These are phyloP conservation scores for Neosilurus mollespiculum DNA, from an alignment of 2,797 vertebrate species.

Conservation along the genomic window DNA sequence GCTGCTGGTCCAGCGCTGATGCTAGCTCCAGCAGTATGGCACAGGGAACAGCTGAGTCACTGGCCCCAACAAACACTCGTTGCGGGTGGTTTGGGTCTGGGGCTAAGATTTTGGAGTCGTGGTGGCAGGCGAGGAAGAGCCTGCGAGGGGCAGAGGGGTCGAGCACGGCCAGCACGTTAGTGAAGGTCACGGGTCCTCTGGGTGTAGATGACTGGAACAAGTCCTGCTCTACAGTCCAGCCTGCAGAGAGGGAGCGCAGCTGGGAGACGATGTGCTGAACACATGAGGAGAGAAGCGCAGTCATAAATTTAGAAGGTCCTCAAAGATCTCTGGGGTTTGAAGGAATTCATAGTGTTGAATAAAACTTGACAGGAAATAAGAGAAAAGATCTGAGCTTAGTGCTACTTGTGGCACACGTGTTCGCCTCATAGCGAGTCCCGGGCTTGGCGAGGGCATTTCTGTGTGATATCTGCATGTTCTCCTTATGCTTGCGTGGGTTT, in stretches of 20 bases:
- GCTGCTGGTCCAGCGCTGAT: slow-evolving; percentile 74
- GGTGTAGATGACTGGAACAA: slow-evolving; percentile 80
- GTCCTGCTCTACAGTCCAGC: slow-evolving; percentile 83
- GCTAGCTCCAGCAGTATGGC: slow-evolving; percentile 87
- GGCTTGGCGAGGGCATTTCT: no score
- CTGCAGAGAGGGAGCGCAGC: slow-evolving; percentile 72
- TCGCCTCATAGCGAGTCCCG: no score
- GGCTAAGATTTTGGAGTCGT: slow-evolving; percentile 86
- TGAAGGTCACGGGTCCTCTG: slow-evolving; percentile 77
- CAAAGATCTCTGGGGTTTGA: background rate
- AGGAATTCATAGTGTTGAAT: background rate
- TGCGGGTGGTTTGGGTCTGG: slow-evolving; percentile 59
- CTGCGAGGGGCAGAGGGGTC: slow-evolving; percentile 74
- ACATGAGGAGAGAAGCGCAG: background rate
- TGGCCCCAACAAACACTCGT: slow-evolving; percentile 83
- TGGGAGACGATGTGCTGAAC: slow-evolving; percentile 79
- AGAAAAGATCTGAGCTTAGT: background rate
- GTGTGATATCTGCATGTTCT: no score
- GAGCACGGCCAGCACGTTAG: slow-evolving; percentile 83
- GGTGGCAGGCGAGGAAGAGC: slow-evolving; percentile 86
- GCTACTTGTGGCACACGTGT: background rate
- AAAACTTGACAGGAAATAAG: background rate
- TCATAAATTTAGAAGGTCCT: background rate
- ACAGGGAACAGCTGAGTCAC: slow-evolving; percentile 89
- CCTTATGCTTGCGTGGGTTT: no score